Conservation (phyloP, 2,113 vertebrate genomes). For the Dromaius novaehollandiae region DNA sequence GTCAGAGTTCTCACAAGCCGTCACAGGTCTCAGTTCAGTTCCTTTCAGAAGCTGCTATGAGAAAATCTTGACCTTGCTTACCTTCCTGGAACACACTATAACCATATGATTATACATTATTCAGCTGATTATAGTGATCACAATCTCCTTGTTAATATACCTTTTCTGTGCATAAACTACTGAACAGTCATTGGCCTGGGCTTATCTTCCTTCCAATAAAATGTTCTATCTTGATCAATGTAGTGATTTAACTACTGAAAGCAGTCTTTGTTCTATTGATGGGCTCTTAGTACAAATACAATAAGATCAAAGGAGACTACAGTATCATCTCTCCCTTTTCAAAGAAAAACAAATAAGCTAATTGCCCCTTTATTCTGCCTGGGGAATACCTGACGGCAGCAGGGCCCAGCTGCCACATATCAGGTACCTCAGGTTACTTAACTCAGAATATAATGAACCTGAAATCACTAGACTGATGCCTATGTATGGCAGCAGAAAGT, state of each 20-base stretch:
- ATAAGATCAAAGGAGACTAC: neutral
- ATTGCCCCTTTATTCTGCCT: neutral
- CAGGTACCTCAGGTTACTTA: neutral
- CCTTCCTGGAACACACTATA: neutral
- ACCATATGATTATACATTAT: neutral
- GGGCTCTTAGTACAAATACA: neutral
- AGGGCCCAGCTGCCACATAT: neutral
- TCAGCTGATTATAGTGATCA: neutral
- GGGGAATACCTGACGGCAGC: rapidly evolving
- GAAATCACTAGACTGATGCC: neutral
- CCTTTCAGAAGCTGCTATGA: neutral
- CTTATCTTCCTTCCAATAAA: neutral
- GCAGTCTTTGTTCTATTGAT: neutral
- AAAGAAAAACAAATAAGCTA: neutral
- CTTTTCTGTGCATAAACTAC: neutral
- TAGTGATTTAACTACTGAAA: neutral
- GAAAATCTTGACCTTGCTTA: constrained; percentile 18
- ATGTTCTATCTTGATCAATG: neutral
- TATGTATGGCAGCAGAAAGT: neutral
- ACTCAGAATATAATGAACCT: neutral
- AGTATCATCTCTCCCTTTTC: neutral
- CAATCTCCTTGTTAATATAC: neutral
- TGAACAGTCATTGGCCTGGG: neutral
- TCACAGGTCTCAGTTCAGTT: neutral
- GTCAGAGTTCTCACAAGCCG: neutral